These are phyloP conservation scores for Diaprepes abbreviatus DNA, from an alignment of 2,888 invertebrate genomes.

Conservation along the genomic window DNA sequence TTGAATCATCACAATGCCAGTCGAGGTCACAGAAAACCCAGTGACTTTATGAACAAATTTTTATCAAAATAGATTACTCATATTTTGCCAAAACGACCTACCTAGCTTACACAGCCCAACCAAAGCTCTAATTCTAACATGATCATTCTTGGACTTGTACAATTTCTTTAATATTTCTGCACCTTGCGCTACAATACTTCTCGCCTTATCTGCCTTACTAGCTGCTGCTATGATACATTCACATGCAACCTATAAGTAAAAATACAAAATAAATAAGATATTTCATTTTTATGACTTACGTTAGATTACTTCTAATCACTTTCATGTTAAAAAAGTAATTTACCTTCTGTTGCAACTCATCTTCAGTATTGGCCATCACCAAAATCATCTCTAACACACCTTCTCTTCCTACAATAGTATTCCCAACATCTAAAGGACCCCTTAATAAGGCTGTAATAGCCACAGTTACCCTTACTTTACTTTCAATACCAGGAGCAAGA, in stretches of 20 bases:
- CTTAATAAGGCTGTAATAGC: slow-evolving; percentile 90
- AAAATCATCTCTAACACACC: slow-evolving; percentile 94
- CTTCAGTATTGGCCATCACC: slow-evolving; percentile 96
- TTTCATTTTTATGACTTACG: neutral
- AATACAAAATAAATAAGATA: neutral
- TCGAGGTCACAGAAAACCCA: no score
- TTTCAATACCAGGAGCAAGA: slow-evolving; percentile 88
- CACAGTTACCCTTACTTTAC: slow-evolving; percentile 85
- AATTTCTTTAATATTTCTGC: slow-evolving; percentile 90
- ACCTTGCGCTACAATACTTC: slow-evolving; percentile 89
- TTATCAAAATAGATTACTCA: no score
- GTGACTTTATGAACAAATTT: no score
- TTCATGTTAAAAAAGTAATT: neutral
- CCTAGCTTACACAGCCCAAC: slow-evolving; percentile 97
- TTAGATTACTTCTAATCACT: neutral
- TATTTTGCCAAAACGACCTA: no score
- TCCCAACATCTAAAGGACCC: slow-evolving; percentile 95
- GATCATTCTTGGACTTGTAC: slow-evolving; percentile 91
- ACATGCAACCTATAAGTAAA: slow-evolving; percentile 76
- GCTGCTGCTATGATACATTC: slow-evolving; percentile 97
- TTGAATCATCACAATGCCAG: no score
- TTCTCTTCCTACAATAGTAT: slow-evolving; percentile 74
- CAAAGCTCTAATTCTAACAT: slow-evolving; percentile 85
- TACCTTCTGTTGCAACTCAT: slow-evolving; percentile 84
- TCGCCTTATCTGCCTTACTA: slow-evolving; percentile 97